A percentile compares a stretch with the other conserved stretches of the same genome.
Conservation (phyloP, 2,797 vertebrate genomes). For the Bradypodion ventrale region DNA sequence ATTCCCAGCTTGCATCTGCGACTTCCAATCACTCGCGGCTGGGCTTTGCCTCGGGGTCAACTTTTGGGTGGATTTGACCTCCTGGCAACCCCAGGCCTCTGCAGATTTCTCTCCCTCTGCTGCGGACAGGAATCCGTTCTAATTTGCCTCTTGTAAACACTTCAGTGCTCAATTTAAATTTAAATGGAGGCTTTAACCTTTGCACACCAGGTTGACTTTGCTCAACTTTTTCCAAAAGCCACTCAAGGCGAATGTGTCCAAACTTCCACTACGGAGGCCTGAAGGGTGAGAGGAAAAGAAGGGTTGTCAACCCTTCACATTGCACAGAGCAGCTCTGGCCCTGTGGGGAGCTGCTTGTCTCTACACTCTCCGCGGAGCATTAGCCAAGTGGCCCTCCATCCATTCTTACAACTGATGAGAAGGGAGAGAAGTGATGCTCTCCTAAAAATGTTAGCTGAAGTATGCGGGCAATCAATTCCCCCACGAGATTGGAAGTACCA, state of each 20-base stretch:
- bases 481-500: background rate
- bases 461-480: background rate
- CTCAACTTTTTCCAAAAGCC: constrained; percentile 17
- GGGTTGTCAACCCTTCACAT: background rate
- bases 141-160: constrained; percentile 65
- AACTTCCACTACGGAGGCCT: constrained; percentile 37
- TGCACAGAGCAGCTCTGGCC: background rate
- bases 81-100: background rate
- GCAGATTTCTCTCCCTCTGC: background rate
- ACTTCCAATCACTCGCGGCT: background rate
- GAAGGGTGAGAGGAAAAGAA: background rate
- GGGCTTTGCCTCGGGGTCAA: constrained; percentile 1
- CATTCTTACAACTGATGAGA: background rate
- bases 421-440: no score
- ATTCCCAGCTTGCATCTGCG: background rate
- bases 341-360: background rate
- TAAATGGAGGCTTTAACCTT: constrained; percentile 76
- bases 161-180: constrained; percentile 74
- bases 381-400: background rate
- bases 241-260: constrained; percentile 55
- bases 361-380: background rate
- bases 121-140: constrained; percentile 57
- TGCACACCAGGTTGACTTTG: constrained; percentile 45
- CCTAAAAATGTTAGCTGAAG: background rate
- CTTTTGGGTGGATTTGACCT: constrained; percentile 28